Evolutionary conservation across 2,797 vertebrate genomes (phyloP), one percentile per base, ranked within the genome.

Genomic region (Rallus crepitans): DNA sequence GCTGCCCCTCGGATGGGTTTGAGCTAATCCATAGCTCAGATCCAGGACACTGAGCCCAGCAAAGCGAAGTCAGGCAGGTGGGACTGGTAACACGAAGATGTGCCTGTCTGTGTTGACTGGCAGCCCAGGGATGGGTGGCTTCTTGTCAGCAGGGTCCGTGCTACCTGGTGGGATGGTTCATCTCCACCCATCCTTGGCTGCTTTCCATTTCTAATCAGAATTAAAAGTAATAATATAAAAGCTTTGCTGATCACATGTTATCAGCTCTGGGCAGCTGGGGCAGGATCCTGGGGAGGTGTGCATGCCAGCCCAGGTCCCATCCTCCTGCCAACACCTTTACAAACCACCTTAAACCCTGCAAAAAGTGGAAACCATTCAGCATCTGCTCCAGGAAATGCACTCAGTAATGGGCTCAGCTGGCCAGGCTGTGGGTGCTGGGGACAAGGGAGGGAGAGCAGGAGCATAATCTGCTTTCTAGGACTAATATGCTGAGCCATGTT

Each of bases 371-470:
- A 31, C 0, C 39, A 75, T 9, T 1, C 53, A 15, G 25, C 11
- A 6, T 8, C 48, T 47, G 33, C 82, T 69, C 64, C 31, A 50
- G 65, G 4, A 42, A 86, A 35, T 10, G 35, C 6, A 7, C 16
- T 45, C 7, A 12, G 56, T 53, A n/a, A 1, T 0, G 9, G 39
- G 10, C 6, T 30, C 15, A 12, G 37, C 75, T 19, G 30, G 14
- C 52, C 50, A 52, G 56, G 27, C 50, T 69, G 76, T 33, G 30
- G 11, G 31, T 28, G 3, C 33, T 42, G 81, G 52, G 82, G 66
- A 42, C 27, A 11, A 12, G 37, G 7, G 12, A 50, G 56, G n/a
- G 45, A 64, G 35, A 39, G 12, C 0, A 0, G 11, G 19, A 24
- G 18, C 1, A 0, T 33, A 15, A 82, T 47, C 28, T 85, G 75